These are phyloP conservation scores for Dicyrtoma fusca DNA, from an alignment of 2,888 invertebrate species.

Conservation along the genomic window DNA sequence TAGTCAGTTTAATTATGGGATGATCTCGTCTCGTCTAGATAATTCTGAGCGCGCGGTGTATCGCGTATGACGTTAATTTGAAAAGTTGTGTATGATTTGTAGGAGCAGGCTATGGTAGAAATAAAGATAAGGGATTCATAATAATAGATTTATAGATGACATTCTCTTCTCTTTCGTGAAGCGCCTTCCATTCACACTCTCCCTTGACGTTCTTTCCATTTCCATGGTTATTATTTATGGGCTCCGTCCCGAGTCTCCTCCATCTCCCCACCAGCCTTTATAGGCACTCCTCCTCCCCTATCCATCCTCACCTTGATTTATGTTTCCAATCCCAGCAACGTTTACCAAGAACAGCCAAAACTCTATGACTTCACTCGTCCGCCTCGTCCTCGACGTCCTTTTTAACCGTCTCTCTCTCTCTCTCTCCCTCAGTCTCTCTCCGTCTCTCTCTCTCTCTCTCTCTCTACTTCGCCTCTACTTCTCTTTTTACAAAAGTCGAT, in stretches of 20 bases:
- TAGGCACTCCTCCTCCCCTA: constrained; percentile 49
- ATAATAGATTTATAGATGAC: constrained; percentile 56
- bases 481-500: constrained; percentile 24
- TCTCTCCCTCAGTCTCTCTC: neutral
- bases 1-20: constrained; percentile 54
- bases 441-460: constrained; percentile 13
- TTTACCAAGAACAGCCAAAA: constrained; percentile 28
- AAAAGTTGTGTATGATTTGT: constrained; percentile 57
- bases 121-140: constrained; percentile 55
- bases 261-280: constrained; percentile 49
- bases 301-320: constrained; percentile 51
- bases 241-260: constrained; percentile 38
- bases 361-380: constrained; percentile 4
- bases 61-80: constrained; percentile 56
- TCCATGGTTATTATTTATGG: constrained; percentile 57
- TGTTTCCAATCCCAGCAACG: constrained; percentile 48
- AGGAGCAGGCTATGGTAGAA: constrained; percentile 43
- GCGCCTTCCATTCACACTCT: constrained; percentile 57
- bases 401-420: constrained; percentile 8
- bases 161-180: constrained; percentile 47
- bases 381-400: neutral
- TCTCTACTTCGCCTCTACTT: neutral
- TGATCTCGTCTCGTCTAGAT: constrained; percentile 53
- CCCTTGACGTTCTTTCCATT: constrained; percentile 57
- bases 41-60: constrained; percentile 46